Conservation (phyloP, 2,888 invertebrate genomes). For the Chesias legatella region DNA sequence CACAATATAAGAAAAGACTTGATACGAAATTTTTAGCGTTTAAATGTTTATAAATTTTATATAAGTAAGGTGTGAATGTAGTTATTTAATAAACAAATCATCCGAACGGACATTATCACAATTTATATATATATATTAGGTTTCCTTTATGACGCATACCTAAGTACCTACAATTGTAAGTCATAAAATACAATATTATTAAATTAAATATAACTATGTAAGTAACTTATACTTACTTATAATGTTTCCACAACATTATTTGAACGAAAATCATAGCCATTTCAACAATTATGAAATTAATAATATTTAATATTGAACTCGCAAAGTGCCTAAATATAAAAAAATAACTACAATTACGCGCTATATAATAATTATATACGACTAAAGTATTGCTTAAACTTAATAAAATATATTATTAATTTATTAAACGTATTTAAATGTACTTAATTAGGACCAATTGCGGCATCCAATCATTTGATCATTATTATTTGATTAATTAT, state of each 20-base stretch:
- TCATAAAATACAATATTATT: too few relatives aligned
- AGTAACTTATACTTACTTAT: too few relatives aligned
- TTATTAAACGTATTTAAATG: slow-evolving; percentile 35
- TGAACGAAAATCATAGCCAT: too few relatives aligned
- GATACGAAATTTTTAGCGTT: slow-evolving; percentile 62
- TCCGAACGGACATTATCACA: not conserved
- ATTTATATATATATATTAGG: too few relatives aligned
- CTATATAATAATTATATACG: slow-evolving; percentile 28
- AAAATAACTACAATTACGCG: slow-evolving; percentile 25
- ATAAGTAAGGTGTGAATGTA: slow-evolving; percentile 28
- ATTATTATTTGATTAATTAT: slow-evolving; percentile 1
- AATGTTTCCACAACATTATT: too few relatives aligned
- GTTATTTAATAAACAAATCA: slow-evolving; percentile 27
- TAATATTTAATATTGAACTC: slow-evolving; percentile 2
- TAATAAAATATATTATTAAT: slow-evolving; percentile 19
- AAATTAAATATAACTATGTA: too few relatives aligned
- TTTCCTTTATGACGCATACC: too few relatives aligned
- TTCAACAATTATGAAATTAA: slow-evolving; percentile 1
- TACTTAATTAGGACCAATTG: slow-evolving; percentile 43
- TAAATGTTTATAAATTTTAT: slow-evolving; percentile 38
- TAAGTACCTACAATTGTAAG: too few relatives aligned
- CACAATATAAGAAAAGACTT: slow-evolving; percentile 70
- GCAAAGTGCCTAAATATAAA: slow-evolving; percentile 27
- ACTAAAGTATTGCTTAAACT: slow-evolving; percentile 15
- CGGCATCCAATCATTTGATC: slow-evolving; percentile 30